Base-by-base conservation (phyloP, 2,888 invertebrate genomes). In the Machimus rusticus region DNA sequence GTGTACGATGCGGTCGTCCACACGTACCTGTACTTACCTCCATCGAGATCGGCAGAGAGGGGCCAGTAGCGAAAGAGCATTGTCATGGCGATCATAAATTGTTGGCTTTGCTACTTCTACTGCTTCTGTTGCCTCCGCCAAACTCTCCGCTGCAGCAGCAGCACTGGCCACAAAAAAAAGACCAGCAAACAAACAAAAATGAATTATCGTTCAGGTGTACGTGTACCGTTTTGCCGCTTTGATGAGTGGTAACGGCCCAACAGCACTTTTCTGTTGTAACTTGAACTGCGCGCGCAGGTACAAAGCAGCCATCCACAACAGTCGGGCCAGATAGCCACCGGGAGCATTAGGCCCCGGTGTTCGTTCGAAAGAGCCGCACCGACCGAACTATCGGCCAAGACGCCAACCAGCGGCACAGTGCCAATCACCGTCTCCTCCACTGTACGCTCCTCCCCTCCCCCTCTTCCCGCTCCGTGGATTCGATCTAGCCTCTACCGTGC, bases 151-250 rank as follows among this genome's bases (percentile, higher is more conserved):
- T 4, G n/a, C 46, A 76, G 74, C 57, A 66, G 8, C 23, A 66
- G 28, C 28, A 66, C 51, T 31, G 19, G 46, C 28, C 66, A 87
- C 76, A 77, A 31, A 43, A 9, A 6, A 55, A 55, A 5, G 8
- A 55, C 19, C 79, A 14, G 14, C 77, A 74, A 74, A 87, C 31
- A 84, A 84, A 86, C 74, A 31, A 39, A 84, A 87, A 84, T 57
- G 84, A 87, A 87, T 84, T 84, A 87, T 84, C 43, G 76, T 77
- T 84, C 84, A 85, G 57, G 84, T 87, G 87, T 87, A 87, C 84
- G 77, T 87, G 87, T 87, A 87, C 82, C 87, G 87, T 87, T 87
- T 84, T 55, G 84, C 66, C 74, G 74, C 55, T 74, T 82, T 74
- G 84, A 84, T 85, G 76, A 76, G 74, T 74, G 78, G 87, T 77